A percentile compares a stretch with the other conserved stretches of the same genome.
phyloP scores from a whole-genome alignment of 2,113 vertebrate species.

The Arizona elegans region DNA sequence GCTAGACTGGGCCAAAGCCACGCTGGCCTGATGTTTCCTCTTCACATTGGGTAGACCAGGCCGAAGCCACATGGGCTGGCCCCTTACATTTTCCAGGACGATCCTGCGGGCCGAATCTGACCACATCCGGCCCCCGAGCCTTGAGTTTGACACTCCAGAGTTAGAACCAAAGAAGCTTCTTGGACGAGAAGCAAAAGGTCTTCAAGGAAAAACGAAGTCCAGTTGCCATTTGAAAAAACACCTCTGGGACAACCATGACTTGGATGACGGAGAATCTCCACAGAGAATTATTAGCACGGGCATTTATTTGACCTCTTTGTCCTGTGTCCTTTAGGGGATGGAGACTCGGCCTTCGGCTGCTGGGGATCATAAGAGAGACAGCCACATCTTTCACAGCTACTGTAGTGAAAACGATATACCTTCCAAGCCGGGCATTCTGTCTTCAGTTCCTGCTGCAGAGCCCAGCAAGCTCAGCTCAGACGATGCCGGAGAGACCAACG shows the following conservation, averaged over 20 bases:
- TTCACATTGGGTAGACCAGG: too few species aligned
- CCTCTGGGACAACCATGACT: background rate
- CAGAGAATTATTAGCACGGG: too few species aligned
- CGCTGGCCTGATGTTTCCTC: too few species aligned
- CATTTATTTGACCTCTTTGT: background rate
- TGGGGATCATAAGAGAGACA: too few species aligned
- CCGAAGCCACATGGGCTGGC: accelerated
- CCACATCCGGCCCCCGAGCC: too few species aligned
- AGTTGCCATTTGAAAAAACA: background rate
- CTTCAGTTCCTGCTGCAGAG: accelerated
- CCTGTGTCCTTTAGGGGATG: background rate
- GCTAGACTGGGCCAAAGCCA: too few species aligned
- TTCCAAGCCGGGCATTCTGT: conserved; percentile 19
- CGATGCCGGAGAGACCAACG: accelerated
- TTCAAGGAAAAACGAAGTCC: background rate
- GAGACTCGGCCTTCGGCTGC: background rate
- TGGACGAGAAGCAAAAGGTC: background rate
- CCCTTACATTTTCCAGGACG: too few species aligned
- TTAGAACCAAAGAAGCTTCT: too few species aligned
- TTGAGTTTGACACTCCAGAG: too few species aligned
- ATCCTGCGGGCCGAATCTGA: too few species aligned
- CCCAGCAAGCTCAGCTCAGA: accelerated
- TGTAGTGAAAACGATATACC: accelerated
- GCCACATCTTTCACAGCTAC: background rate
- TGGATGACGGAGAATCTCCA: background rate